phyloP scores from a whole-genome alignment of 2,888 invertebrate species.

The Ochropacha duplaris region DNA sequence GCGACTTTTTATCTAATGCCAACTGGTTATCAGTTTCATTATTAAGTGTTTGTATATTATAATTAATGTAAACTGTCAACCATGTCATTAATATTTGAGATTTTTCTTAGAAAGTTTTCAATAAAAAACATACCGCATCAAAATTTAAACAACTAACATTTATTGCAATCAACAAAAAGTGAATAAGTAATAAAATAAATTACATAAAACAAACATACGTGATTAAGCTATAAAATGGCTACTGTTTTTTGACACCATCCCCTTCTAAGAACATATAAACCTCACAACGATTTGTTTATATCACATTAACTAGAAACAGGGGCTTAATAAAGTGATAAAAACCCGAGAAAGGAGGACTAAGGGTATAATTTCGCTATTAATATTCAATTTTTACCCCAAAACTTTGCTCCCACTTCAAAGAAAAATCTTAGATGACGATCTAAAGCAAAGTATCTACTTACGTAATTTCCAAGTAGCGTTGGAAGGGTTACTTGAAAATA shows the following conservation, averaged over 20 bases:
- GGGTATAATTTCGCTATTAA: constrained; percentile 81
- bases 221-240: constrained; percentile 79
- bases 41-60: no score
- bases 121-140: constrained; percentile 10
- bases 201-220: constrained; percentile 60
- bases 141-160: constrained; percentile 3
- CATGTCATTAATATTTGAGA: constrained; percentile 11
- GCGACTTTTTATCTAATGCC: no score
- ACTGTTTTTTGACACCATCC: constrained; percentile 78
- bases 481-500: constrained; percentile 52
- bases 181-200: constrained; percentile 53
- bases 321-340: constrained; percentile 80
- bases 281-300: constrained; percentile 75
- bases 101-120: constrained; percentile 29
- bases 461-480: constrained; percentile 66
- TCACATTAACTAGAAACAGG: constrained; percentile 70
- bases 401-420: constrained; percentile 73
- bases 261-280: constrained; percentile 73
- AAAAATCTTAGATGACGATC: constrained; percentile 77
- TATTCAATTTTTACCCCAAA: constrained; percentile 80
- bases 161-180: constrained; percentile 5
- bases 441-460: constrained; percentile 63
- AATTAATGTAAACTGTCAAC: no score
- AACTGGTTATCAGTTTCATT: no score
- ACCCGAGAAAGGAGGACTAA: constrained; percentile 54